Base-by-base conservation (phyloP, 2,888 invertebrate species). In the Drosophila mayaguana region DNA sequence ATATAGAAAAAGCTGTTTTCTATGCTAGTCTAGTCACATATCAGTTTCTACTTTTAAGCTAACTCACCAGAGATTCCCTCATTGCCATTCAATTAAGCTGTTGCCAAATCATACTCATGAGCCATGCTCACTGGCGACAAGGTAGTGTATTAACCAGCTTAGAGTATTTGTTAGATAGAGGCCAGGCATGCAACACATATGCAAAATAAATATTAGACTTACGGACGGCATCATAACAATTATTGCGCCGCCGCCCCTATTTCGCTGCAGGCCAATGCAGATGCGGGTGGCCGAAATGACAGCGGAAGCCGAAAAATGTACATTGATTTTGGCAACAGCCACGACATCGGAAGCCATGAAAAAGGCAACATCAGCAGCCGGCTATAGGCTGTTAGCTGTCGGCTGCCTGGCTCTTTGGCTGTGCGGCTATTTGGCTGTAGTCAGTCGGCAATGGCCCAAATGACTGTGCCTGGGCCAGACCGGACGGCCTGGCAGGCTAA, bases 161-260 rank as follows among this genome's bases (percentile, higher is more conserved):
- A 53, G 63, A 42, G 32, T 20, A 46, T 68, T 60, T 66, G 51
- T 25, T 46, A 60, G 46, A 55, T 75, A 16, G 54, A 46, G 60
- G 61, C 48, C 62, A 62, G 63, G 63, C 70, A 70, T 76, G 75
- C 76, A 55, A 68, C 80, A 83, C 72, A 84, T 89, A 85, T 85
- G 84, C 85, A 89, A 85, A 89, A 80, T 85, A 85, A 89, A 89
- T 84, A 84, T 74, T 67, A 84, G 84, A 75, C 88, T 77, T 82
- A 75, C 82, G 88, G 84, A 81, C 71, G 88, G 88, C 88, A 89
- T 81, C 79, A 89, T 89, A 84, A 87, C 84, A 85, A 85, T 85
- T 85, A 85, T 85, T 85, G 82, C 89, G 67, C 80, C 78, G 77
- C 68, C 80, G 80, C 67, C 80, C 80, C 82, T 61, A 84, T 89